Base-by-base conservation (phyloP, 2,113 vertebrate species). In the Bolborhynchus lineola region DNA sequence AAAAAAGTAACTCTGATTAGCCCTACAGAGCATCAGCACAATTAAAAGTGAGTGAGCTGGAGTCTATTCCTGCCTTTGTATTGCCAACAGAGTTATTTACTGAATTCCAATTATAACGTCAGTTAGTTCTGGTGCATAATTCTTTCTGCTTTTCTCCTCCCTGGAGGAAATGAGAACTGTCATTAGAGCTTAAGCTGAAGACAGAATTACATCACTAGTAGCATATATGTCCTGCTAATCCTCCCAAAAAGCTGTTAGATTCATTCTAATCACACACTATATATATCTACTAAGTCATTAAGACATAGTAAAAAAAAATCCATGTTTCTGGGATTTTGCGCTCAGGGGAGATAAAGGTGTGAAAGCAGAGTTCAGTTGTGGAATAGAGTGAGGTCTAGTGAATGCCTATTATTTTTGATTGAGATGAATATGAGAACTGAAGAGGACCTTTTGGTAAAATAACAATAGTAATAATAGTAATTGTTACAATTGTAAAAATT, bases 71-170 rank as follows among this genome's bases (percentile, higher is more conserved):
- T 93, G 55, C 57, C 31, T 72, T 25, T 1, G 2, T 72, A 55
- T 75, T 79, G 44, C 75, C 18, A 87, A 29, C 5, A 59, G 44
- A 90, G 80, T 77, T 85, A 41, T 77, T 94, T 83, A 85, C 42
- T 86, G 82, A 92, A 96, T 94, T 95, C 59, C 79, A 93, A 33
- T 93, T 90, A 75, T n/a, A 74, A 77, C 55, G 55, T 75, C 71
- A 77, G 39, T 67, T 26, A 59, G 17, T 71, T 83, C 67, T 55
- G 60, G 11, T 81, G 29, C 60, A 28, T 68, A 83, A 90, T 82
- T 88, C 52, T 26, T 93, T 77, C 46, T 5, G 6, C 21, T 74
- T 92, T 90, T 62, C 63, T 77, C 23, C 44, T 2, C 4, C 6
- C 7, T 31, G 25, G 18, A 90, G 31, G 42, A 90, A 93, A 86